These are phyloP conservation scores for Budorcas taxicolor DNA, from an alignment of 2,113 vertebrate species.

Conservation along the genomic window DNA sequence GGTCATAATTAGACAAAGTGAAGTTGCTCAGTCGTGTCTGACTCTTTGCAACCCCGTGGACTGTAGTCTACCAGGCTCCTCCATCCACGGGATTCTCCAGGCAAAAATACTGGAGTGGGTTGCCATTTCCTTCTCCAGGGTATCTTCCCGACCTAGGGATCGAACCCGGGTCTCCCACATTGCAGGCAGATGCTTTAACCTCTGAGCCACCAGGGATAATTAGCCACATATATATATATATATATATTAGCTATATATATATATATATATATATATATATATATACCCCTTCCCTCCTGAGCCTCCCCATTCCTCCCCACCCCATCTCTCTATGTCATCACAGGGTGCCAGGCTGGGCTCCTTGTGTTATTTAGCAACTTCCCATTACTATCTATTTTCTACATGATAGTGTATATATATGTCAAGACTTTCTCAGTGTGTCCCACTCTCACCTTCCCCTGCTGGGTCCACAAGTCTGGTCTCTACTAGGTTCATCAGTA, in stretches of 20 bases:
- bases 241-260: no score
- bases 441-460: neutral
- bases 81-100: no score
- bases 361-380: neutral
- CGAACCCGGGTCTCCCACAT: no score
- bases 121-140: no score
- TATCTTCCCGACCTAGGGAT: no score
- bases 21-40: no score
- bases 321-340: neutral
- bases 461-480: neutral
- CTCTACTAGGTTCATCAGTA: neutral
- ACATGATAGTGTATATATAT: neutral
- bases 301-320: neutral
- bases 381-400: neutral
- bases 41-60: no score
- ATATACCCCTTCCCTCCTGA: neutral
- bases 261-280: no score
- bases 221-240: neutral
- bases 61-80: no score
- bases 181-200: no score
- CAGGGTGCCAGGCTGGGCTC: neutral
- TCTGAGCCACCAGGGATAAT: no score
- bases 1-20: neutral
- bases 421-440: neutral
- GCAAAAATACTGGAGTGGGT: no score